A percentile compares a stretch with the other conserved stretches of the same genome.
These are phyloP conservation scores for Carposina sasakii DNA, from an alignment of 1,140 invertebrate species.

Conservation along the genomic window DNA sequence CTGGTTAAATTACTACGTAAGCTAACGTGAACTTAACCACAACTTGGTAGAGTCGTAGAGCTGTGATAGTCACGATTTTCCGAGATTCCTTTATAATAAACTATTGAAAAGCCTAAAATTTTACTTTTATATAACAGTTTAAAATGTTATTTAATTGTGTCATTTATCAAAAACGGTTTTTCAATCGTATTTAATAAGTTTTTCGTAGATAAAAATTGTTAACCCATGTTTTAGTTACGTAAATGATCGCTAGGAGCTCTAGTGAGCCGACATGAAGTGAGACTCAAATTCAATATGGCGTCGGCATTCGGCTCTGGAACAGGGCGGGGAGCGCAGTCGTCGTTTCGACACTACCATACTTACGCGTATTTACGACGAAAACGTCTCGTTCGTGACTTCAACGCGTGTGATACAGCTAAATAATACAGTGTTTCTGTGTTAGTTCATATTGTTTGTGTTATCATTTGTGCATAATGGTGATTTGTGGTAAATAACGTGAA, in stretches of 20 bases:
- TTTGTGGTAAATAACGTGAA: slow-evolving; percentile 66
- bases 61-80: too few species aligned
- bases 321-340: slow-evolving; percentile 69
- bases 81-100: too few species aligned
- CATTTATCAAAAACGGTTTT: neutral
- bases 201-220: too few species aligned
- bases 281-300: slow-evolving; percentile 71
- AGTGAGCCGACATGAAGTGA: slow-evolving; percentile 36
- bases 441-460: slow-evolving; percentile 60
- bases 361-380: slow-evolving; percentile 66
- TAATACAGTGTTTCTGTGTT: slow-evolving; percentile 64
- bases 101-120: too few species aligned
- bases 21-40: too few species aligned
- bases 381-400: slow-evolving; percentile 54
- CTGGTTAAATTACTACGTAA: slow-evolving; percentile 8
- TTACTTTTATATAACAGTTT: too few species aligned
- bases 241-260: slow-evolving; percentile 47
- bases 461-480: slow-evolving; percentile 58
- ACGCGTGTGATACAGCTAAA: slow-evolving; percentile 65
- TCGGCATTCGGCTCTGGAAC: slow-evolving; percentile 65
- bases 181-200: too few species aligned
- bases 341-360: slow-evolving; percentile 61
- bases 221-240: slow-evolving; percentile 23
- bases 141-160: too few species aligned
- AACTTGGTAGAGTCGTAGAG: too few species aligned